Percentiles rank a stretch among this genome's conserved stretches.
Conservation (phyloP, 2,888 invertebrate genomes). For the Microdon myrmicae region DNA sequence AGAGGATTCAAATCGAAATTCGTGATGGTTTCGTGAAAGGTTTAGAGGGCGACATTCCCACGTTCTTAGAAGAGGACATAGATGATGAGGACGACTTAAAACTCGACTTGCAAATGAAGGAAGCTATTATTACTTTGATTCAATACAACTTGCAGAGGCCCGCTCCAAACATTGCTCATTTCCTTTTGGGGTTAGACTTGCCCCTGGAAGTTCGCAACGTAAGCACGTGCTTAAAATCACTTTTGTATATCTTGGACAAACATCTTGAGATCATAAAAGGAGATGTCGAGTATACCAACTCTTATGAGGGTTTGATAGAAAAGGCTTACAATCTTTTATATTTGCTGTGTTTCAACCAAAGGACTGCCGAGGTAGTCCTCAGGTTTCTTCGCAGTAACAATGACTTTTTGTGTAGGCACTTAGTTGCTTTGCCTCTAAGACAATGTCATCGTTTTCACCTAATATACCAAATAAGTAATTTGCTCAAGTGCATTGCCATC, state of each 20-base stretch:
- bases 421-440: slow-evolving; percentile 72
- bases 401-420: slow-evolving; percentile 82
- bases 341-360: slow-evolving; percentile 78
- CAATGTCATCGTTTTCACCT: slow-evolving; percentile 62
- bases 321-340: slow-evolving; percentile 83
- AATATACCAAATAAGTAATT: slow-evolving; percentile 75
- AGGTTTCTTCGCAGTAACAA: slow-evolving; percentile 71
- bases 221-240: slow-evolving; percentile 81
- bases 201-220: slow-evolving; percentile 81
- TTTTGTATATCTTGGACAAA: slow-evolving; percentile 76
- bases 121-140: slow-evolving; percentile 78
- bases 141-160: slow-evolving; percentile 81
- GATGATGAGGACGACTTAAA: slow-evolving; percentile 44
- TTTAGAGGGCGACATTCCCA: slow-evolving; percentile 72
- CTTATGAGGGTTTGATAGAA: slow-evolving; percentile 71
- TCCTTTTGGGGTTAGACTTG: slow-evolving; percentile 87
- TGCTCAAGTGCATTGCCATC: slow-evolving; percentile 80
- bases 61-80: slow-evolving; percentile 50
- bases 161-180: slow-evolving; percentile 88
- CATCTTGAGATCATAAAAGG: slow-evolving; percentile 69
- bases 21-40: slow-evolving; percentile 89
- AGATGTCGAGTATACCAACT: slow-evolving; percentile 49
- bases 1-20: slow-evolving; percentile 71
- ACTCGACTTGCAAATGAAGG: slow-evolving; percentile 65
- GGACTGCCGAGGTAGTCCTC: slow-evolving; percentile 79